Evolutionary conservation across 2,113 vertebrate species (phyloP).

Genomic region (Heliornis fulica): DNA sequence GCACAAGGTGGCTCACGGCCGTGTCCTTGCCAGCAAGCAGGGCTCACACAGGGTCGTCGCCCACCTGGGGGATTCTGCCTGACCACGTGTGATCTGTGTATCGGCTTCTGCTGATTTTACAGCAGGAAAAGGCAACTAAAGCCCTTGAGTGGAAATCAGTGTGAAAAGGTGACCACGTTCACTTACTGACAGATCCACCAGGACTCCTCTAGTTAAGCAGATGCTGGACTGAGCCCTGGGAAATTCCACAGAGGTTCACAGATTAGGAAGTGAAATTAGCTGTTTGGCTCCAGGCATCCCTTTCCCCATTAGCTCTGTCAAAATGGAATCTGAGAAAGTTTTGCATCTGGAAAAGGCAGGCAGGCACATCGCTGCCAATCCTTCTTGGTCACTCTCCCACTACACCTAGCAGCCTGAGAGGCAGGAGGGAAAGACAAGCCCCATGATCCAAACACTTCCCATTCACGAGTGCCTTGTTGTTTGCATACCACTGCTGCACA

Average conservation of each 20-base stretch:
- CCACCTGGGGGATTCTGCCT: neutral
- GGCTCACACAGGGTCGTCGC: neutral
- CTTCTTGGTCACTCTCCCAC: neutral
- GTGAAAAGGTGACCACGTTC: accelerated
- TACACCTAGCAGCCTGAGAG: neutral
- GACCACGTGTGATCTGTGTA: accelerated
- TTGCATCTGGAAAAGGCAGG: conserved; percentile 17
- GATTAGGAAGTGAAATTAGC: neutral
- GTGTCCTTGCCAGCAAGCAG: neutral
- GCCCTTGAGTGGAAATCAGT: neutral
- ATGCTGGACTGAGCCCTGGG: neutral
- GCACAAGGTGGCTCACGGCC: accelerated
- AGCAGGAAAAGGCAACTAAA: neutral
- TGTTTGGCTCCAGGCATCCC: neutral
- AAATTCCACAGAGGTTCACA: neutral
- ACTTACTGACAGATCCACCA: neutral
- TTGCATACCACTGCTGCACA: neutral
- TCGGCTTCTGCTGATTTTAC: neutral
- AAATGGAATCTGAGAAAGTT: neutral
- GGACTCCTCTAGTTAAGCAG: neutral
- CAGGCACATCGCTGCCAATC: neutral
- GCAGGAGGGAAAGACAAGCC: neutral
- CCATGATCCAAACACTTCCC: neutral
- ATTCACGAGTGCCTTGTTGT: neutral
- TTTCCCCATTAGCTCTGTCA: neutral